Evolutionary conservation across 2,113 vertebrate species (phyloP).

Genomic region (Oryzias curvinotus): DNA sequence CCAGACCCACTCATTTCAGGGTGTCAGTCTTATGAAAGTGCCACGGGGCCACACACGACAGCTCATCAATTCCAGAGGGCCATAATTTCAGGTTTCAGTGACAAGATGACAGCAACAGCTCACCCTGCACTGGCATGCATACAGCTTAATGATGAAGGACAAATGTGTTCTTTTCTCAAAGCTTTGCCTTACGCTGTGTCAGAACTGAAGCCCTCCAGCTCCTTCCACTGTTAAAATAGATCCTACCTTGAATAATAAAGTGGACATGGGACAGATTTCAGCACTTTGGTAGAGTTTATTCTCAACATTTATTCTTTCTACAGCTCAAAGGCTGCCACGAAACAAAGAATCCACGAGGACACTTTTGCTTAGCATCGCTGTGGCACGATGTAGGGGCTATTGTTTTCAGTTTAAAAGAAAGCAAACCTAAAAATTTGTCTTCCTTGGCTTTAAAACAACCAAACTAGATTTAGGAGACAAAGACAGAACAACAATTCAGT

Average conservation of each 20-base stretch:
- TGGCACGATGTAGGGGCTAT: too few species aligned
- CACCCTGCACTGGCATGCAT: not conserved
- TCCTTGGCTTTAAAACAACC: too few species aligned
- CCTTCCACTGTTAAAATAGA: not conserved
- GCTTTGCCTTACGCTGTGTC: slow-evolving; percentile 9
- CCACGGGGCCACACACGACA: slow-evolving; percentile 17
- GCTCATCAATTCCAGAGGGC: slow-evolving; percentile 35
- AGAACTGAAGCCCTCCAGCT: slow-evolving; percentile 2
- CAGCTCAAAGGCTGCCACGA: not conserved
- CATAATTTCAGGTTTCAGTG: slow-evolving; percentile 42
- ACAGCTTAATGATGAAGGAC: slow-evolving; percentile 8
- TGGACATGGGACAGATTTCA: slow-evolving; percentile 13
- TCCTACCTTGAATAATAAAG: slow-evolving; percentile 36
- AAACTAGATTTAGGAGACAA: too few species aligned
- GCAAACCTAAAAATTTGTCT: too few species aligned
- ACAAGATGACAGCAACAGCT: slow-evolving; percentile 33
- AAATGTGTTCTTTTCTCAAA: not conserved
- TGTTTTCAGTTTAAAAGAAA: too few species aligned
- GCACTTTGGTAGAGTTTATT: not conserved
- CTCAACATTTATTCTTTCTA: not conserved
- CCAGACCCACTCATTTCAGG: slow-evolving; percentile 28
- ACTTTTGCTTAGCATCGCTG: too few species aligned
- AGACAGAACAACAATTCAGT: too few species aligned
- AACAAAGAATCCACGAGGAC: rapidly evolving
- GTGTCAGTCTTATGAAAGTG: slow-evolving; percentile 22